Conservation (phyloP, 1,140 invertebrate genomes). For the Hypothenemus hampei region DNA sequence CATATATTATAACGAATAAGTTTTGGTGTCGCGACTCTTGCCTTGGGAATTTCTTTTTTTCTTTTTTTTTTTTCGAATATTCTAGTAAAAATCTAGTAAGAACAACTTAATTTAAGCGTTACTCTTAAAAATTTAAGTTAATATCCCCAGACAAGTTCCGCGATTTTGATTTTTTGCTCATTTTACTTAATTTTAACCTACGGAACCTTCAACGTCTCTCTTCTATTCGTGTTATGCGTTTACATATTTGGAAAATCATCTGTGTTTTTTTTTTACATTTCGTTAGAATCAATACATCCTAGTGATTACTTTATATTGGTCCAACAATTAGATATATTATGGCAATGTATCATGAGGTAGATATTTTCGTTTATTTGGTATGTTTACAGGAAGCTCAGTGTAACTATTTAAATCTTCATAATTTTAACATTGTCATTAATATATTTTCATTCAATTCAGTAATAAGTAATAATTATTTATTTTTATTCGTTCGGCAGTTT, state of each 20-base stretch:
- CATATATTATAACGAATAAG: constrained; percentile 39
- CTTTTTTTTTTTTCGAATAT: no score
- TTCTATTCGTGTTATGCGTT: constrained; percentile 12
- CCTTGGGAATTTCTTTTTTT: constrained; percentile 40
- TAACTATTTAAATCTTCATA: neutral
- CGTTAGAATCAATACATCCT: no score
- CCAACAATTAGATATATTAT: constrained; percentile 19
- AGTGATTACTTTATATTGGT: constrained; percentile 13
- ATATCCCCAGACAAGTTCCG: constrained; percentile 37
- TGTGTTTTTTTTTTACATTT: neutral
- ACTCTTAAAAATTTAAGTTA: constrained; percentile 37
- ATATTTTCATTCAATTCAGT: no score
- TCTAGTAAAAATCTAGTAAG: constrained; percentile 42
- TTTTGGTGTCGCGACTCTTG: constrained; percentile 36
- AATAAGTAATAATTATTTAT: no score
- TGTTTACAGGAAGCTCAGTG: constrained; percentile 19
- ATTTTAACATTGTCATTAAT: no score
- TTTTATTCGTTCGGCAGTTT: no score
- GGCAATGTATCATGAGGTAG: constrained; percentile 25
- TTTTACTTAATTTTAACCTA: constrained; percentile 32
- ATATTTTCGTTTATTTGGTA: constrained; percentile 19
- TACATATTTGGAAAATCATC: constrained; percentile 22
- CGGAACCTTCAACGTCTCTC: constrained; percentile 17
- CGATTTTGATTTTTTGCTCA: constrained; percentile 46
- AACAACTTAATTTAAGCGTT: constrained; percentile 37